Percentiles rank a stretch among this genome's conserved stretches.
Conservation (phyloP, 2,888 invertebrate genomes). For the Cantharis rufa region DNA sequence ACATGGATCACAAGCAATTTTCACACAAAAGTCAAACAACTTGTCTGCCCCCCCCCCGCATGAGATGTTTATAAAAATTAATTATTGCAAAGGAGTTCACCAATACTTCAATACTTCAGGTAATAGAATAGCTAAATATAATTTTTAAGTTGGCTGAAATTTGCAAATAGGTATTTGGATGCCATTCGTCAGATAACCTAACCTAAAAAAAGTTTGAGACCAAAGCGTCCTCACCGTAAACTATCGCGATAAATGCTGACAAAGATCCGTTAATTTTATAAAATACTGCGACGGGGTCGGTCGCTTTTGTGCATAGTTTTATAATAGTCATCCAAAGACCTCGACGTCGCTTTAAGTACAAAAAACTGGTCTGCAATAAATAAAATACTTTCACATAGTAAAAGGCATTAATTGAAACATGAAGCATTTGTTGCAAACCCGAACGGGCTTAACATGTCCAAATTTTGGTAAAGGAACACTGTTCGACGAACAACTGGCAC, state of each 20-base stretch:
- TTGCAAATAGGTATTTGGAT: neutral
- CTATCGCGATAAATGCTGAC: neutral
- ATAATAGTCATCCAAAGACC: neutral
- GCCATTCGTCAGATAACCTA: neutral
- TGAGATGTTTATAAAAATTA: neutral
- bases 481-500: slow-evolving; percentile 91
- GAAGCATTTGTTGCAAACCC: slow-evolving; percentile 91
- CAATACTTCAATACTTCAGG: neutral
- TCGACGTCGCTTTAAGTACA: slow-evolving; percentile 26
- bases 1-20: neutral
- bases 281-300: neutral
- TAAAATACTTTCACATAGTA: slow-evolving; percentile 52
- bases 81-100: neutral
- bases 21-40: neutral
- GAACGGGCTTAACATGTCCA: slow-evolving; percentile 89
- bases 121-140: neutral
- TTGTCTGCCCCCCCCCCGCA: neutral
- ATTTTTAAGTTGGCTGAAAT: neutral
- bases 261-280: neutral
- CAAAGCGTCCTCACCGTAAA: neutral
- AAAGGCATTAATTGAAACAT: slow-evolving; percentile 71
- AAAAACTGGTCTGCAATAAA: slow-evolving; percentile 7
- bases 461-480: slow-evolving; percentile 91
- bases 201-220: neutral
- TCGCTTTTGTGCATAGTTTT: neutral